Evolutionary conservation across 2,113 vertebrate species (phyloP), one percentile per base, ranked within the genome.

Genomic region (Gila orcuttii): DNA sequence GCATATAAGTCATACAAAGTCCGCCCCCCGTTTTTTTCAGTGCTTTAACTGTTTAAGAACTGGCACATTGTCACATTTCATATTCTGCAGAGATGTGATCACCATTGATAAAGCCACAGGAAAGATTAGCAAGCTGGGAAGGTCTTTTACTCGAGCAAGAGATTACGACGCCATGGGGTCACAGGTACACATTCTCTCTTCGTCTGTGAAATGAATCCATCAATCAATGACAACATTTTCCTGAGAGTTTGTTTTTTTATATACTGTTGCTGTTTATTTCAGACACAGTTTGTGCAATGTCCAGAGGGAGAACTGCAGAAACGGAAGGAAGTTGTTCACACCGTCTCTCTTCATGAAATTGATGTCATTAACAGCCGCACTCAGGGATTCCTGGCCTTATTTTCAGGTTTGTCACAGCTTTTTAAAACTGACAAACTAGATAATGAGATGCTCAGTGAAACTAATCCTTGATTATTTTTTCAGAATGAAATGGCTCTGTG

Each of bases 211-310:
- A n/a, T 74, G 1, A 42, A 60, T 69, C 64, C 17, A 69, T 39
- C 28, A 69, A 69, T 82, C 79, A 50, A 80, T 50, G n/a, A 36
- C 19, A 36, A 7, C 28, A 12, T n/a, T 81, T 47, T 13, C 57
- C 4, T 71, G 15, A 85, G 42, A 36, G 47, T 9, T 28, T 79
- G 77, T 39, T 45, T 11, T 71, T 69, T 31, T 17, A 6, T 50
- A 19, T 0, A 47, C 45, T 5, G 3, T 52, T 42, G 6, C 11
- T 47, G 23, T 82, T 36, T 55, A 17, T 73, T 79, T 47, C 10
- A 98, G 97, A 99, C 97, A 0, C 96, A 98, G 92, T 99, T 99
- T 15, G 97, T 99, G 10, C 97, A 99, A 89, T 99, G 97, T 88
- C 97, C 97, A 0, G 97, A 98, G 2, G 97, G 97, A 7, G 97